Base-by-base conservation (phyloP, 2,888 invertebrate species). In the Drosophila diplacantha region DNA sequence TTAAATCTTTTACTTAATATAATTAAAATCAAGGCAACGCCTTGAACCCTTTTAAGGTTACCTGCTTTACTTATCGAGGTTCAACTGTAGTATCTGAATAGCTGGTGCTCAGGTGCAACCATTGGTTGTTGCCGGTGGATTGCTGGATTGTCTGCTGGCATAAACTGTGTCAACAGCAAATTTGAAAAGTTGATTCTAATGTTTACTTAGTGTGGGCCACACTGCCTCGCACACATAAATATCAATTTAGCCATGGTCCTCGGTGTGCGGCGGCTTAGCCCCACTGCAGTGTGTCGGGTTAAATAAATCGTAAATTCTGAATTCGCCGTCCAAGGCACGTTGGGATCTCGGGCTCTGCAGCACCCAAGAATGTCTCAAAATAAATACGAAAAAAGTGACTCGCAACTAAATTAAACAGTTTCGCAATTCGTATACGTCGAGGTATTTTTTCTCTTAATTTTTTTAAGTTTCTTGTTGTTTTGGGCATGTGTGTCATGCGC, bases 101-200 rank as follows among this genome's bases (percentile, higher is more conserved):
- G 20, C 41, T 43, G 34, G 12, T 26, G 67, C 75, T 78, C 76
- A 81, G 74, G 81, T 79, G 77, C 78, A 81, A 7, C 60, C 50
- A 59, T 55, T 62, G 52, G 44, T 44, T 43, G 38, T 55, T 56
- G 50, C 14, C 31, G 49, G 18, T 50, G 63, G 43, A 29, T 56
- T 58, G 62, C 43, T 44, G 44, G 44, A 44, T 44, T 44, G 44
- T 29, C 29, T 44, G 44, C 35, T 49, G 14, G 38, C 51, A 52
- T 64, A 81, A 80, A 82, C 79, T 81, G 82, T 80, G 79, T 82
- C 82, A 80, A 77, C 82, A 73, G 63, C 75, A 74, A 75, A 80
- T 79, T 82, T 60, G 72, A 79, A 79, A 80, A 81, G 82, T 80
- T 79, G 79, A 80, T 77, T 81, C 77, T 68, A 66, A 72, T 71